phyloP scores from a whole-genome alignment of 2,113 vertebrate species.

The Phylloscopus whistleri region DNA sequence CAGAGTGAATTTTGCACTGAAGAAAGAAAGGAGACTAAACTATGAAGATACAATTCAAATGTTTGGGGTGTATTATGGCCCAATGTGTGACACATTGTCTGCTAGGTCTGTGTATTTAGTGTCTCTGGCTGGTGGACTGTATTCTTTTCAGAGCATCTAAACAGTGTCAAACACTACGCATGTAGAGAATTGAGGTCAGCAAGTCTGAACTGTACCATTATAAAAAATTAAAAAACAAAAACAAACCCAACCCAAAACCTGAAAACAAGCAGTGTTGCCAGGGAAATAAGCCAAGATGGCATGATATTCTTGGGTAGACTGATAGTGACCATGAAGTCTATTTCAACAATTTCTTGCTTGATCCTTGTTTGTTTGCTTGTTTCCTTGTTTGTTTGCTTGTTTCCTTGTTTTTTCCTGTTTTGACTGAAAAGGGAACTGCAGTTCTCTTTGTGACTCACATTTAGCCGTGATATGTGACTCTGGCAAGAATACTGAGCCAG shows the following conservation, averaged over 20 bases:
- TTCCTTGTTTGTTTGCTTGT: not conserved
- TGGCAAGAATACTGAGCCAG: not conserved
- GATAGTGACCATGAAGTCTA: not conserved
- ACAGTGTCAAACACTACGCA: not conserved
- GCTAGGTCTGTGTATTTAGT: not conserved
- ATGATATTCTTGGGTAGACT: not conserved
- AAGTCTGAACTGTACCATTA: not conserved
- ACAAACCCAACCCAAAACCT: not conserved
- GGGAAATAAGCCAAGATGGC: not conserved
- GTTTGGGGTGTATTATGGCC: not conserved
- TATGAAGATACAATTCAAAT: not conserved
- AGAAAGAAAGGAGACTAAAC: not conserved
- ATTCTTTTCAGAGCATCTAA: not conserved
- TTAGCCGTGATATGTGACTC: not conserved
- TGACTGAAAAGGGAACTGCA: not conserved
- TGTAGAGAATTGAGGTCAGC: not conserved
- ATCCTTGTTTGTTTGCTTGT: not conserved
- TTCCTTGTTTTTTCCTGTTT: not conserved
- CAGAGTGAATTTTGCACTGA: not conserved
- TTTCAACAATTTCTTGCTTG: not conserved
- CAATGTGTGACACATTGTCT: not conserved
- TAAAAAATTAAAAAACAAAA: not conserved
- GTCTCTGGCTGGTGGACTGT: not conserved
- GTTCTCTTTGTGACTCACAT: not conserved
- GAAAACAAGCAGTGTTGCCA: not conserved